Evolutionary conservation across 2,797 vertebrate species (phyloP).

Genomic region (Smutsia temminckii): DNA sequence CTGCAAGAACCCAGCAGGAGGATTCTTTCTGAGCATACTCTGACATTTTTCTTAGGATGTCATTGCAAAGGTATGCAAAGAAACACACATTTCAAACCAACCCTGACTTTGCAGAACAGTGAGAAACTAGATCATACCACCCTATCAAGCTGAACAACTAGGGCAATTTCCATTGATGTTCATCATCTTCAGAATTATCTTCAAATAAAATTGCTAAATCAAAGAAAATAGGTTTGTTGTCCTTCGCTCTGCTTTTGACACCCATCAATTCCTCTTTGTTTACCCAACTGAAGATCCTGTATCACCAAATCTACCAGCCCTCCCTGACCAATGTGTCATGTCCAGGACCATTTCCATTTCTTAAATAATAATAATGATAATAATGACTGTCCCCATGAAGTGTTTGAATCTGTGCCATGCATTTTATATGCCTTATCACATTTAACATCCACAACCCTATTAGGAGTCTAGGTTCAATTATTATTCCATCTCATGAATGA

Average conservation of each 20-base stretch:
- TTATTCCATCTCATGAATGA: neutral
- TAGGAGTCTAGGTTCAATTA: neutral
- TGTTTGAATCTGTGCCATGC: neutral
- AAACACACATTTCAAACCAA: neutral
- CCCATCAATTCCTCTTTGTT: neutral
- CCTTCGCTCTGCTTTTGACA: neutral
- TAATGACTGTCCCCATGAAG: neutral
- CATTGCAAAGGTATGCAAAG: conserved; percentile 25
- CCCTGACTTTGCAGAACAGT: neutral
- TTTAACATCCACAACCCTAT: neutral
- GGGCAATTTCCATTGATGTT: neutral
- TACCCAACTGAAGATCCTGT: neutral
- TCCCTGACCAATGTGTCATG: neutral
- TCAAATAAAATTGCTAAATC: neutral
- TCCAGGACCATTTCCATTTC: neutral
- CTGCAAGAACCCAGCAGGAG: neutral
- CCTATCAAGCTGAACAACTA: neutral
- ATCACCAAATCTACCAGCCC: neutral
- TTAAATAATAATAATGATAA: neutral
- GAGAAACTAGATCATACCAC: neutral
- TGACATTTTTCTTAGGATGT: neutral
- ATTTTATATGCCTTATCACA: neutral
- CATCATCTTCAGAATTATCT: neutral
- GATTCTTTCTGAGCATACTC: neutral
- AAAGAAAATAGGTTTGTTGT: neutral